Evolutionary conservation across 1,140 invertebrate species (phyloP), one percentile per base, ranked within the genome.

Genomic region (Thrips palmi): DNA sequence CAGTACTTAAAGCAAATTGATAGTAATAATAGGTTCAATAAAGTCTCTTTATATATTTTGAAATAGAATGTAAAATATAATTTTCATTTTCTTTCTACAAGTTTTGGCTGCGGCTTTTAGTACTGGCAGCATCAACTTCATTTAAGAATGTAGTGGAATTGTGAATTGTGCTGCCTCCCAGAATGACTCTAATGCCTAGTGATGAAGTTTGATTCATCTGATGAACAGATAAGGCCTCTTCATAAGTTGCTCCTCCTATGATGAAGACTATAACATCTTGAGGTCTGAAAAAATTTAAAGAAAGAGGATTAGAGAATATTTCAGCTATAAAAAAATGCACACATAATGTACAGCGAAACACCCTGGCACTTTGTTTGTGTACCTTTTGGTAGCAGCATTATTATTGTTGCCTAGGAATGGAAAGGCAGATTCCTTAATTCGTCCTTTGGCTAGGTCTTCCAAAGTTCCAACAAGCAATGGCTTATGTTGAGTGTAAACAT

Each of bases 171-270:
- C 88, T 93, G 25, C 86, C 87, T 20, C 91, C 92, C 0, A 97
- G 61, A 37, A 97, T 64, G 20, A 97, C 71, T 49, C 74, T 69
- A 23, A 80, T 74, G 4, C 76, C 77, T 10, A 72, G 67, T 50
- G 74, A 70, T 45, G 64, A 34, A 12, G 42, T 33, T 59, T 77
- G 69, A 59, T 96, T 86, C 41, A 92, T 59, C 53, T 79, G 72
- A 58, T 96, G 73, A 5, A 97, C 77, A 31, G 74, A 70, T 3
- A 86, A 55, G 2, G 89, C 79, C 63, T 99, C 94, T 58, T 97
- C 94, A 52, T 93, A 97, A 0, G 94, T 98, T 14, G 77, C 68
- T n/a, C 94, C 94, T 15, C 94, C 94, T 44, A 97, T 71, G 14
- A 96, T 79, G 52, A 97, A 97, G 6, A 97, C 74, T 32, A 98